phyloP scores from a whole-genome alignment of 2,113 vertebrate species.

The Calyptomena viridis region DNA sequence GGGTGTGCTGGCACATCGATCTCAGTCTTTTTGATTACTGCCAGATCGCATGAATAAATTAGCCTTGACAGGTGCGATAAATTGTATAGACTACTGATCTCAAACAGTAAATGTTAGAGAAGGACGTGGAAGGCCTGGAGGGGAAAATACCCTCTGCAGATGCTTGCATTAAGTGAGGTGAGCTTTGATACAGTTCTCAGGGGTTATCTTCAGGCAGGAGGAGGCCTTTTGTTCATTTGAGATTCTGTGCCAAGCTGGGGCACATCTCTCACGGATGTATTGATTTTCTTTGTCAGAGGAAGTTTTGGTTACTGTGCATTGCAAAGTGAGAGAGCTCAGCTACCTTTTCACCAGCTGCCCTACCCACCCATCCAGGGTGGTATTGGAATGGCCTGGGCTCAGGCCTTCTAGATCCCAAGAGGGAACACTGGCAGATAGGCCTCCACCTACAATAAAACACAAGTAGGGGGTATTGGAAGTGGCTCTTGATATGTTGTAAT shows the following conservation, averaged over 20 bases:
- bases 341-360: not conserved
- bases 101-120: conserved; percentile 59
- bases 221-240: conserved; percentile 33
- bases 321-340: not conserved
- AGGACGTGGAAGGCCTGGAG: conserved; percentile 19
- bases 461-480: not conserved
- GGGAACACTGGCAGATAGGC: not conserved
- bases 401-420: not conserved
- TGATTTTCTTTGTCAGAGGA: conserved; percentile 40
- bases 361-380: not conserved
- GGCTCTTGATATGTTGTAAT: not conserved
- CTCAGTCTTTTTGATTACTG: conserved; percentile 62
- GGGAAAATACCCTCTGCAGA: conserved; percentile 36
- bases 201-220: not conserved
- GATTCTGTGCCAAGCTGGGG: not conserved
- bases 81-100: conserved; percentile 55
- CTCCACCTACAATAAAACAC: not conserved
- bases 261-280: not conserved
- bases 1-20: conserved; percentile 41
- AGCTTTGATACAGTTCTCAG: conserved; percentile 27
- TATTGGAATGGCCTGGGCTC: not conserved
- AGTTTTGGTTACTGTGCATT: not conserved
- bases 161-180: conserved; percentile 47
- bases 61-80: conserved; percentile 63
- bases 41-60: conserved; percentile 64